Base-by-base conservation (phyloP, 2,113 vertebrate species). In the Polyodon spathula region DNA sequence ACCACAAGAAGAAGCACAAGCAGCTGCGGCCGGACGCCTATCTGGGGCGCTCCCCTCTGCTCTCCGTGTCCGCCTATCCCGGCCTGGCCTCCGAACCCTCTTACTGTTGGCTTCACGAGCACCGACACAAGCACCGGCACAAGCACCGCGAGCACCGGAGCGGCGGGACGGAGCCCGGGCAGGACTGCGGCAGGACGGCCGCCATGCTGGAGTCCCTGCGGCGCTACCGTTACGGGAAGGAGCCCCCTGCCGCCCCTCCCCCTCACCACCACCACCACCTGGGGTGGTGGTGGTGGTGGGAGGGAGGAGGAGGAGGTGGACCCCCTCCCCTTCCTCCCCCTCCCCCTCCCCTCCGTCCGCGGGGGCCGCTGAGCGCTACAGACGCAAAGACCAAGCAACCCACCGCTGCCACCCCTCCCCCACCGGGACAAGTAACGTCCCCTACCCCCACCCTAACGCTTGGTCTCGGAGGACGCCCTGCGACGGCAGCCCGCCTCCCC, bases 1-100 rank as follows among this genome's bases (percentile, higher is more conserved):
- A 95, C 42, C 94, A 95, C 76, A 91, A 95, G 81, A 92, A 93
- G 70, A 94, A 95, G 68, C 90, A 90, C 79, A 90, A 95, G 73
- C 75, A 93, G 11, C 70, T 93, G 16, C 87, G 91, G 60, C 93
- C 92, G 69, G 94, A 93, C 60, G 89, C 90, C 58, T 84, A 92
- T 63, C 84, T 89, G 12, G 91, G 69, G 71, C 94, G 0, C 81
- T 83, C 4, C 84, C 90, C 88, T 0, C 84, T 94, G 8, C 83
- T 95, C 37, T 92, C 94, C 17, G 87, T 87, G 89, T 82, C 95
- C 61, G 86, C 81, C 5, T 84, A 81, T 44, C 84, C 88, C 77
- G 90, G 89, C 1, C 89, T 92, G 6, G 79, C 89, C 0, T 86
- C 92, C 0, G 84, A 89, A 59, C 84, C 90, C 78, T 86, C 90